phyloP scores from a whole-genome alignment of 2,888 invertebrate genomes.

The Tipula unca region DNA sequence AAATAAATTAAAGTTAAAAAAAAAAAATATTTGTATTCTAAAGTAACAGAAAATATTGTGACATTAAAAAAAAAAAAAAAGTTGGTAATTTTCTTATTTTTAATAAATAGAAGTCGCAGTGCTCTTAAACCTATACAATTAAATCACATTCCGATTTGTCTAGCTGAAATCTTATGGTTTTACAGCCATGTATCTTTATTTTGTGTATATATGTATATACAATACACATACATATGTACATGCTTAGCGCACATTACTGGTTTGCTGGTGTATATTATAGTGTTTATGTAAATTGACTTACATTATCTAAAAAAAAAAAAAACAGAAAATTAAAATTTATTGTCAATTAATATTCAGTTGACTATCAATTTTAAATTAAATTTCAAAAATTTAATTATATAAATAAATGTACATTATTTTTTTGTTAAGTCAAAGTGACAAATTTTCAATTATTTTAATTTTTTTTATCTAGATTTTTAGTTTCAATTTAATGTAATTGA shows the following conservation, averaged over 20 bases:
- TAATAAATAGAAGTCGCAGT: not conserved
- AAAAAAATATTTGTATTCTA: not conserved
- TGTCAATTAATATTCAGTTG: not conserved
- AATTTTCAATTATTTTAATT: not conserved
- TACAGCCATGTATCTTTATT: not conserved
- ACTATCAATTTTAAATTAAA: slow-evolving; percentile 4
- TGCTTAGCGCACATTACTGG: not conserved
- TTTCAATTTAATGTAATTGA: slow-evolving; percentile 4
- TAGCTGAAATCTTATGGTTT: not conserved
- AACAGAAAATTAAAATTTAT: not conserved
- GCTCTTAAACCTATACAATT: not conserved
- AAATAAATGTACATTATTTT: not conserved
- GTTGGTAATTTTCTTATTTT: not conserved
- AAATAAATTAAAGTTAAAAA: not conserved
- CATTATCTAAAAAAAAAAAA: no score
- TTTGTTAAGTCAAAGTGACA: not conserved
- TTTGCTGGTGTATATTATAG: no score
- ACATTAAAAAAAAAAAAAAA: not conserved
- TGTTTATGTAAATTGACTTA: not conserved
- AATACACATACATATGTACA: no score
- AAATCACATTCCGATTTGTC: not conserved
- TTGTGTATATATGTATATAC: not conserved
- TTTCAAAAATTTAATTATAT: not conserved
- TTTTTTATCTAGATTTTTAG: not conserved
- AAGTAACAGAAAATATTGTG: slow-evolving; percentile 8